phyloP scores from a whole-genome alignment of 2,888 invertebrate genomes.

The Oeneis ivallda region DNA sequence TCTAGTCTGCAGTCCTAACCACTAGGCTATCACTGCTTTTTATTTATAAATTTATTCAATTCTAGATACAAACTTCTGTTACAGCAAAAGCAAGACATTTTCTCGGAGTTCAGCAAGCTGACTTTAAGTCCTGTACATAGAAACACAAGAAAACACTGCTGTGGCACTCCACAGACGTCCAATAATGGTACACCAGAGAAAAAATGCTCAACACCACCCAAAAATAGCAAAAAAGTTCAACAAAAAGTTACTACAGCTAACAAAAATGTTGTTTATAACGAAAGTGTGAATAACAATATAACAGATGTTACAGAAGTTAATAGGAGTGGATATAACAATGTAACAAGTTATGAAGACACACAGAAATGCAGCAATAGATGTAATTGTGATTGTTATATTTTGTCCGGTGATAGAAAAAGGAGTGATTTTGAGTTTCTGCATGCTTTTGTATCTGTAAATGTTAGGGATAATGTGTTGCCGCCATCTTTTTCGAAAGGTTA shows the following conservation, averaged over 20 bases:
- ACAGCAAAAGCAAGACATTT: slow-evolving; percentile 73
- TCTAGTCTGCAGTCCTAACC: too few relatives aligned
- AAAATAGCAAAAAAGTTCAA: slow-evolving; percentile 29
- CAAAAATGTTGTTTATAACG: neutral
- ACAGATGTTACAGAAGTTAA: slow-evolving; percentile 36
- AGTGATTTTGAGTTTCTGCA: slow-evolving; percentile 63
- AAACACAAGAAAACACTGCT: slow-evolving; percentile 53
- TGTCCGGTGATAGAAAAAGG: slow-evolving; percentile 33
- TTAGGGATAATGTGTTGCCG: slow-evolving; percentile 67
- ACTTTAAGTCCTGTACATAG: slow-evolving; percentile 44
- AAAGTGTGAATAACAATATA: neutral
- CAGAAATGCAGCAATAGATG: slow-evolving; percentile 26
- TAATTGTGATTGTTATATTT: slow-evolving; percentile 55
- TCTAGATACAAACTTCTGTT: slow-evolving; percentile 2
- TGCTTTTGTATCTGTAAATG: slow-evolving; percentile 69
- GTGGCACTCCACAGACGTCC: slow-evolving; percentile 43
- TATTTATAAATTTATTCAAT: too few relatives aligned
- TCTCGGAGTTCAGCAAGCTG: slow-evolving; percentile 59
- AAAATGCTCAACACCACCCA: slow-evolving; percentile 35
- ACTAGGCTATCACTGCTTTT: too few relatives aligned
- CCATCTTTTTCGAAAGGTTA: slow-evolving; percentile 68
- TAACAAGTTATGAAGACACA: slow-evolving; percentile 32
- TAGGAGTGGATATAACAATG: slow-evolving; percentile 3
- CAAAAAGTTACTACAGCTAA: slow-evolving; percentile 9
- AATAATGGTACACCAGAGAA: slow-evolving; percentile 41